phyloP scores from a whole-genome alignment of 2,113 vertebrate genomes.

The Hiodon alosoides region DNA sequence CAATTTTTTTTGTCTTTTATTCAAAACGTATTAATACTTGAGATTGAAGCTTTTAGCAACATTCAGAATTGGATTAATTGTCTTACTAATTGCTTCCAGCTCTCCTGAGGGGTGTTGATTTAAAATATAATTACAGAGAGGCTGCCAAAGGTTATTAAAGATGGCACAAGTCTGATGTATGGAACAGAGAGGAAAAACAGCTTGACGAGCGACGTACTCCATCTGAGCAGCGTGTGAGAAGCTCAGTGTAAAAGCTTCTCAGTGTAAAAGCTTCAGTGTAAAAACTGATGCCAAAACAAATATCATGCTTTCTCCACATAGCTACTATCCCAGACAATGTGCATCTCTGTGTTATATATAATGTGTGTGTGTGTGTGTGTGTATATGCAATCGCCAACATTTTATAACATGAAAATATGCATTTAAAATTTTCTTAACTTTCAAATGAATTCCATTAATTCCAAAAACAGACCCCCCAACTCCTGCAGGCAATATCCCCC shows the following conservation, averaged over 20 bases:
- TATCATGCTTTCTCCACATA: no score
- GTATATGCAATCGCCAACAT: no score
- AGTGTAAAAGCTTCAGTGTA: neutral
- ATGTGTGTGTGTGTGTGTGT: no score
- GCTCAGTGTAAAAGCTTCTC: neutral
- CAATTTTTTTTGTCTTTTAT: neutral
- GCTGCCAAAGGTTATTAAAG: conserved; percentile 1
- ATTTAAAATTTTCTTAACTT: no score
- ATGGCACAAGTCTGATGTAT: conserved; percentile 8
- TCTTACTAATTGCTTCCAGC: conserved; percentile 10
- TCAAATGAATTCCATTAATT: no score
- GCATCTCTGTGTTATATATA: no score
- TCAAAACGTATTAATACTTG: neutral
- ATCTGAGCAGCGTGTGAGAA: neutral
- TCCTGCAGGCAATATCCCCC: no score
- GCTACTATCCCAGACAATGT: no score
- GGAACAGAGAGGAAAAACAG: neutral
- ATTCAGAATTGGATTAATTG: neutral
- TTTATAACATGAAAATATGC: no score
- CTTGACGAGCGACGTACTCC: neutral
- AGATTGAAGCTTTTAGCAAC: conserved; percentile 2
- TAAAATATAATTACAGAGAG: conserved; percentile 12
- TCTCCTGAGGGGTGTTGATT: conserved; percentile 4
- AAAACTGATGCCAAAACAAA: no score
- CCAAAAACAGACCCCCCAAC: no score